Evolutionary conservation across 1,140 invertebrate species (phyloP).

Genomic region (Babylonia areolata): DNA sequence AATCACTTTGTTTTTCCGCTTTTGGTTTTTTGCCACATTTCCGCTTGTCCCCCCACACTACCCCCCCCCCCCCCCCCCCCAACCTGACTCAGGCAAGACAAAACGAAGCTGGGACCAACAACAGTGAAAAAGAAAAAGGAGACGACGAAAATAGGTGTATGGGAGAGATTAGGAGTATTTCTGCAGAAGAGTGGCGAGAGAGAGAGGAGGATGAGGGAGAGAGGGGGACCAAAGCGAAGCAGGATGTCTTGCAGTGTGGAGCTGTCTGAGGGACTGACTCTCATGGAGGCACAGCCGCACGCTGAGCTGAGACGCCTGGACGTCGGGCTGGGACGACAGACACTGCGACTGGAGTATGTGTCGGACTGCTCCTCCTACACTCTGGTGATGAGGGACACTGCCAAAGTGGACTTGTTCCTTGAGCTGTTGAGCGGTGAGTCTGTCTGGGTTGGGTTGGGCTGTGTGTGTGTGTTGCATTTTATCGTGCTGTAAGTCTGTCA

Average conservation of each 20-base stretch:
- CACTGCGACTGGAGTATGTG: conserved; percentile 68
- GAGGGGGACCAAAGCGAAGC: too few species aligned
- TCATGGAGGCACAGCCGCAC: conserved; percentile 67
- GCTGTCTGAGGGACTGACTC: conserved; percentile 55
- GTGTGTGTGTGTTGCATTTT: too few species aligned
- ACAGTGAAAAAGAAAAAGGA: neutral
- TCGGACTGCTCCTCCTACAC: conserved; percentile 70
- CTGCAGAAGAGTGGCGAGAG: too few species aligned
- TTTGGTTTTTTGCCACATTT: too few species aligned
- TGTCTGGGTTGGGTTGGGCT: neutral
- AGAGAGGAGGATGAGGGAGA: too few species aligned
- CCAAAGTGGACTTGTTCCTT: conserved; percentile 61
- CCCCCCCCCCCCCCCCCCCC: too few species aligned
- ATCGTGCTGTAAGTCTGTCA: too few species aligned
- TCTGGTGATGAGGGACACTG: conserved; percentile 63
- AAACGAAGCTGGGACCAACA: neutral
- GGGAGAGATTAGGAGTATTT: neutral
- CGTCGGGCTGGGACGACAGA: conserved; percentile 68
- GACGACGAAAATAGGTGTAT: neutral
- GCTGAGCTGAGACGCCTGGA: conserved; percentile 69
- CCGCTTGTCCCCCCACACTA: too few species aligned
- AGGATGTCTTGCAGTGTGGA: conserved; percentile 43
- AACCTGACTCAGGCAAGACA: neutral
- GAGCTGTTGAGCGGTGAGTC: conserved; percentile 61
- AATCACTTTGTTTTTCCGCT: too few species aligned